Evolutionary conservation across 2,797 vertebrate species (phyloP).

Genomic region (Apogon talboti): DNA sequence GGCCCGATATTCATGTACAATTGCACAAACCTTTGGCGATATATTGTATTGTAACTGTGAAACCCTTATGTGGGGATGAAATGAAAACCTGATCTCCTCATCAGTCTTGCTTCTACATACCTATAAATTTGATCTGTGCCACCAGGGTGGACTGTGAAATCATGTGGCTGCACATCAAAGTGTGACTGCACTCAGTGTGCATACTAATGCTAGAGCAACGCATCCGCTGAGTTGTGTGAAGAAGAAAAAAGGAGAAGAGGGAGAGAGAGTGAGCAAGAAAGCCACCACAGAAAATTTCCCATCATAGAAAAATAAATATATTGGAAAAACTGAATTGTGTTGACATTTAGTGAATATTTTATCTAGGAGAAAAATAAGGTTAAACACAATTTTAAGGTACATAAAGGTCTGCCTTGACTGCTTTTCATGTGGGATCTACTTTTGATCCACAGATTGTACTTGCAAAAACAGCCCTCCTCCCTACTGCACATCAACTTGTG

Average conservation of each 20-base stretch:
- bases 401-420: conserved; percentile 46
- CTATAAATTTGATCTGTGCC: conserved; percentile 84
- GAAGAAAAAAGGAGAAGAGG: conserved; percentile 25
- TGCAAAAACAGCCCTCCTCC: conserved; percentile 7
- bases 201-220: conserved; percentile 77
- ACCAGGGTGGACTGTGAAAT: conserved; percentile 85
- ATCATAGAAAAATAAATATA: conserved; percentile 66
- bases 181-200: conserved; percentile 76
- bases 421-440: conserved; percentile 28
- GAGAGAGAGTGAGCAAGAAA: conserved; percentile 17
- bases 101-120: conserved; percentile 78
- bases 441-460: conserved; percentile 40
- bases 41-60: conserved; percentile 60
- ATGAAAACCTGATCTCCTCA: conserved; percentile 76
- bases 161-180: conserved; percentile 84
- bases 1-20: conserved; percentile 39
- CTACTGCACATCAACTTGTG: conserved; percentile 7
- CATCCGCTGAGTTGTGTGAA: conserved; percentile 49
- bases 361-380: conserved; percentile 54
- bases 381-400: conserved; percentile 58
- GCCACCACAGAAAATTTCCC: conserved; percentile 53
- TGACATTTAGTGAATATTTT: conserved; percentile 70
- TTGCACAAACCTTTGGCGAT: conserved; percentile 37
- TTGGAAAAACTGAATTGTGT: conserved; percentile 55
- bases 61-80: conserved; percentile 67